Evolutionary conservation across 2,797 vertebrate species (phyloP).

Genomic region (Schizopygopsis malacanthus): DNA sequence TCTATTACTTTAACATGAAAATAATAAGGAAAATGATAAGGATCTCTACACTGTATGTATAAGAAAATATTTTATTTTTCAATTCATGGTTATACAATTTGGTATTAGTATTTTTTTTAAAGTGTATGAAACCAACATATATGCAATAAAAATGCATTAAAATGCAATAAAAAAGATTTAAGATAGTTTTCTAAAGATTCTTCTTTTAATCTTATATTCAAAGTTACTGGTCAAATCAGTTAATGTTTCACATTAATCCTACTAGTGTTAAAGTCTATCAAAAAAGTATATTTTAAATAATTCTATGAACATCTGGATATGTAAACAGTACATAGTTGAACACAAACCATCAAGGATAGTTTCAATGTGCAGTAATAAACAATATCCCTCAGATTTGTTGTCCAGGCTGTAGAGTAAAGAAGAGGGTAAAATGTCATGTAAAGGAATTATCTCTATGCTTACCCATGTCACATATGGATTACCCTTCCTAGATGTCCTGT

Average conservation of each 20-base stretch:
- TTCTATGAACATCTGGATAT: neutral
- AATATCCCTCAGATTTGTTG: neutral
- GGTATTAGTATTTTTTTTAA: no score
- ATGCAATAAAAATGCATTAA: neutral
- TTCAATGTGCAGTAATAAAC: neutral
- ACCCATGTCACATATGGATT: slow-evolving; percentile 48
- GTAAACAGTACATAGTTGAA: neutral
- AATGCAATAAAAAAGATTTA: neutral
- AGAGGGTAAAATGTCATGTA: slow-evolving; percentile 16
- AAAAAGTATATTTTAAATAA: neutral
- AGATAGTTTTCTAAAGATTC: neutral
- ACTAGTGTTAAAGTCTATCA: neutral
- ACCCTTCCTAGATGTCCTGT: neutral
- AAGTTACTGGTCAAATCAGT: neutral
- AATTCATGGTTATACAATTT: neutral
- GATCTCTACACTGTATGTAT: neutral
- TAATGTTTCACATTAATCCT: neutral
- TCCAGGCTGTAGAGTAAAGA: neutral
- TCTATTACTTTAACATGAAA: neutral
- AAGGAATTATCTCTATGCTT: slow-evolving; percentile 23
- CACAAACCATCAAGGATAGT: neutral
- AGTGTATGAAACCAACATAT: no score
- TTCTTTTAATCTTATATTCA: neutral
- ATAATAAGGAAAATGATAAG: neutral
- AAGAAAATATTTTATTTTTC: neutral